Base-by-base conservation (phyloP, 2,888 invertebrate species). In the Phyto melanocephala region DNA sequence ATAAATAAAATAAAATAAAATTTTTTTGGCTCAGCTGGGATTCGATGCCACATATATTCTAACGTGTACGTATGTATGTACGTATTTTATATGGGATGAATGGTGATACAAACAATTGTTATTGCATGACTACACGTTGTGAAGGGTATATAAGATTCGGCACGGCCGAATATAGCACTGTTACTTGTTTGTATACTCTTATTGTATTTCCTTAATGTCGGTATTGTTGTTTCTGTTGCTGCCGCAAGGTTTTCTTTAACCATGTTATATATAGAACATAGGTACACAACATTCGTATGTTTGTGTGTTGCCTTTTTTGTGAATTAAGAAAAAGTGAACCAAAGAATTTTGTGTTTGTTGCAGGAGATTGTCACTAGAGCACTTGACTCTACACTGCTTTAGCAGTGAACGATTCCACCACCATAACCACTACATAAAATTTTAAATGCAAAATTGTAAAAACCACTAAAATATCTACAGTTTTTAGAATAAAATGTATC, bases 141-240 rank as follows among this genome's bases (percentile, higher is more conserved):
- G n/a, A n/a, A n/a, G n/a, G n/a, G n/a, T n/a, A n/a, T n/a, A n/a
- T n/a, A n/a, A n/a, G n/a, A n/a, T n/a, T n/a, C n/a, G n/a, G n/a
- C n/a, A n/a, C n/a, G n/a, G n/a, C n/a, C n/a, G n/a, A n/a, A n/a
- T 28, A 5, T 28, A 5, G 28, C 4, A 5, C 28, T 5, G 28
- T 28, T 3, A 28, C 28, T 28, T 3, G 4, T 28, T 72, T 52
- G 24, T 67, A 42, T 58, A 47, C 50, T 75, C 15, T 47, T 63
- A 50, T 75, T 74, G 40, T 63, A 37, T 17, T 20, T 47, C 20
- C 15, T 56, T 42, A 28, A 28, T 28, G 28, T 28, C 28, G 24
- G 35, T 72, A 37, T 56, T 78, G 52, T 65, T 71, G 71, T 67
- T 63, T 56, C 56, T 65, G 71, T 67, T 63, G 63, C 56, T 65